Evolutionary conservation across 2,797 vertebrate genomes (phyloP).

Genomic region (Cossypha polioptera): DNA sequence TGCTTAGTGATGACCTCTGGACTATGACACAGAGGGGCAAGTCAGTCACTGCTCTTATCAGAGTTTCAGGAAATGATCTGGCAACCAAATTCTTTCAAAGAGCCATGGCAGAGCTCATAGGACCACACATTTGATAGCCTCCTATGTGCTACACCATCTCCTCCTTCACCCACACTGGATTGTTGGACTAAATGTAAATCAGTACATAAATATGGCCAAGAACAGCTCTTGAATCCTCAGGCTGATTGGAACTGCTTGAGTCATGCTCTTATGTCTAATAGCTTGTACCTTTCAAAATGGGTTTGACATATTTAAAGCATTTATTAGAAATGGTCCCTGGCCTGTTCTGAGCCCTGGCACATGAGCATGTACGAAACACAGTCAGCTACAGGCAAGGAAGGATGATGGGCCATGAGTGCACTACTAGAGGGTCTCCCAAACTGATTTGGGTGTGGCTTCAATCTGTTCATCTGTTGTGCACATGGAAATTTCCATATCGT

Average conservation of each 20-base stretch:
- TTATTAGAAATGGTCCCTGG: background rate
- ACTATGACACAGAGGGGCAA: fast-evolving
- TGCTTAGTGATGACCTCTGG: background rate
- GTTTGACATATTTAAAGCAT: background rate
- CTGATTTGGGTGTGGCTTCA: background rate
- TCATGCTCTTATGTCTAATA: background rate
- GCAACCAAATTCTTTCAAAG: background rate
- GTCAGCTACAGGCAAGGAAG: background rate
- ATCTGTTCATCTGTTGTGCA: background rate
- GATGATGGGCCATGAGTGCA: fast-evolving
- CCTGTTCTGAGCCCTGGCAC: background rate
- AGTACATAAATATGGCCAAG: background rate
- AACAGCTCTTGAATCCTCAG: background rate
- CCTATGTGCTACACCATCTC: background rate
- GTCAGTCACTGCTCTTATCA: background rate
- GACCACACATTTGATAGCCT: background rate
- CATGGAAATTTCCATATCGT: background rate
- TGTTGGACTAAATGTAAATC: background rate
- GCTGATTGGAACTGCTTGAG: background rate
- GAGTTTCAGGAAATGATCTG: background rate
- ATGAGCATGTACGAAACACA: background rate
- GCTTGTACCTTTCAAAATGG: background rate
- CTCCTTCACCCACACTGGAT: background rate
- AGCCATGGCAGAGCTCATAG: background rate
- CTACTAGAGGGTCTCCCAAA: background rate